These are phyloP conservation scores for Zaprionus obscuricornis DNA, from an alignment of 2,888 invertebrate species.

Conservation along the genomic window DNA sequence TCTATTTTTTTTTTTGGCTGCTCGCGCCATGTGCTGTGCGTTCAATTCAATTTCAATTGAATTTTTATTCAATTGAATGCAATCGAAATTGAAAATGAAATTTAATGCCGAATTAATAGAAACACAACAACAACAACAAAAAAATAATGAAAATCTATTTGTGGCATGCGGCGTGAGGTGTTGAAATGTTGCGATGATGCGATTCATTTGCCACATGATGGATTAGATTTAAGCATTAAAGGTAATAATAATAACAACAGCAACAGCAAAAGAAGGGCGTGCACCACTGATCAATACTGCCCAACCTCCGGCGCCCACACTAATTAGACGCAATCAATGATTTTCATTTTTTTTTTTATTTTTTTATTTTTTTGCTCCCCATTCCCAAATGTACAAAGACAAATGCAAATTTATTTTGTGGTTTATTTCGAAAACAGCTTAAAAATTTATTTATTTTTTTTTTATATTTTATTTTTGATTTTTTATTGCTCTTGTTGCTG, in stretches of 20 bases:
- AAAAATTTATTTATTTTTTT: no score
- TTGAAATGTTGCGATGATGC: conserved; percentile 44
- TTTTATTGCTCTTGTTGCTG: conserved; percentile 12
- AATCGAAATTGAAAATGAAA: conserved; percentile 65
- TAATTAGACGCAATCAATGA: no score
- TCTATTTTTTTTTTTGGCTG: no score
- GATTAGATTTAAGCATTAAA: conserved; percentile 27
- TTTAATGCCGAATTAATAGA: conserved; percentile 71
- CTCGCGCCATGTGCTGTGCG: no score
- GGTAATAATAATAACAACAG: no score
- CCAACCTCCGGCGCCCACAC: no score
- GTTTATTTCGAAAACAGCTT: no score
- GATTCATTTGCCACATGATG: conserved; percentile 31
- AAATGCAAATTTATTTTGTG: conserved; percentile 61
- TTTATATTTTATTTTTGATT: not conserved
- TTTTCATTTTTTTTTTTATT: no score
- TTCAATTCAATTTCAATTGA: conserved; percentile 54
- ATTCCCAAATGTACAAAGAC: conserved; percentile 33
- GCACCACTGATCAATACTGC: no score
- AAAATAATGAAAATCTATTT: conserved; percentile 41
- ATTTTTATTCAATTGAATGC: conserved; percentile 49
- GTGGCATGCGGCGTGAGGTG: conserved; percentile 38
- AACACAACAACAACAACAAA: not conserved
- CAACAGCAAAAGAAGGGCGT: no score
- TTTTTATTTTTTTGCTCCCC: no score